Conservation (phyloP, 2,888 invertebrate genomes). For the Teinopalpus imperialis region DNA sequence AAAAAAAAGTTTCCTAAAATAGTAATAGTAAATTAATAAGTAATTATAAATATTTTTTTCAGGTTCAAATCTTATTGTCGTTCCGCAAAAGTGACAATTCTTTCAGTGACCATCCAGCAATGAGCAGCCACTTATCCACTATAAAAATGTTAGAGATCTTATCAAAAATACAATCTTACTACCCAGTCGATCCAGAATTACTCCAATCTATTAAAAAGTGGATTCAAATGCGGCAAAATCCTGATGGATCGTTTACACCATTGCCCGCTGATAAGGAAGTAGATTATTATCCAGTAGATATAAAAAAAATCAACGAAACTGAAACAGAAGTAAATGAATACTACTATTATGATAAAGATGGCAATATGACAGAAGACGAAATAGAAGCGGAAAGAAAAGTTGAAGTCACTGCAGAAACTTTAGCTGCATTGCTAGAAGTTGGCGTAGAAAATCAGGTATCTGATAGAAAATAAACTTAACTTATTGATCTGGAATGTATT, state of each 20-base stretch:
- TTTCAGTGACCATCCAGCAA: slow-evolving; percentile 84
- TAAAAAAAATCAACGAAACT: slow-evolving; percentile 58
- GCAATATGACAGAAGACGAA: slow-evolving; percentile 73
- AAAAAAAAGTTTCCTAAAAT: too few relatives aligned
- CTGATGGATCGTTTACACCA: slow-evolving; percentile 83
- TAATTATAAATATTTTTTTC: too few relatives aligned
- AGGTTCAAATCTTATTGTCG: slow-evolving; percentile 83
- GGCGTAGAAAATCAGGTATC: slow-evolving; percentile 81
- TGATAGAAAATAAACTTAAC: too few relatives aligned
- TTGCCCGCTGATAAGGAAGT: slow-evolving; percentile 82
- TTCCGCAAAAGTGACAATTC: slow-evolving; percentile 85
- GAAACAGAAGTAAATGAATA: slow-evolving; percentile 69
- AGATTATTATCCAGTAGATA: slow-evolving; percentile 69
- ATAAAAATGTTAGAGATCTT: slow-evolving; percentile 83
- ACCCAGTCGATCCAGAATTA: slow-evolving; percentile 83
- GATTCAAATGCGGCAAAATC: slow-evolving; percentile 82
- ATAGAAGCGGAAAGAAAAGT: slow-evolving; percentile 79
- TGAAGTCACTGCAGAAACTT: slow-evolving; percentile 84
- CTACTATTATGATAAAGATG: slow-evolving; percentile 75
- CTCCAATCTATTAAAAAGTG: slow-evolving; percentile 82
- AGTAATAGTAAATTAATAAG: too few relatives aligned
- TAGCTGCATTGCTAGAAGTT: slow-evolving; percentile 82
- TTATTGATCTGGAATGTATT: too few relatives aligned
- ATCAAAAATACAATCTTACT: slow-evolving; percentile 82
- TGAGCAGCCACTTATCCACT: slow-evolving; percentile 83